Evolutionary conservation across 2,797 vertebrate species (phyloP), one percentile per base, ranked within the genome.

Genomic region (Uromys caudimaculatus): DNA sequence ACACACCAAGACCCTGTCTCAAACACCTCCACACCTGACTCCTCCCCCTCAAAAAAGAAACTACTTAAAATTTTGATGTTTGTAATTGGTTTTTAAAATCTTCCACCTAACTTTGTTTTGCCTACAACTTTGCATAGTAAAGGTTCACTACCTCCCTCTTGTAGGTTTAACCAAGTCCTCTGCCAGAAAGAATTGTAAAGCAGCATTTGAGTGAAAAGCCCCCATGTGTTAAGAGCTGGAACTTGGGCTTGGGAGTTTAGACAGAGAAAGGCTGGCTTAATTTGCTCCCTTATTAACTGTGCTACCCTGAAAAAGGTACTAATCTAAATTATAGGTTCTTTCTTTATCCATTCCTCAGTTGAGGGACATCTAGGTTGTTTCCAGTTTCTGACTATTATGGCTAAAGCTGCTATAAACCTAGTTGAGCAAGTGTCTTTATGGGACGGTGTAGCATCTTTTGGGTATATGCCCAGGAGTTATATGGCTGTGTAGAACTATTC

Each of bases 181-280:
- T 89, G 23, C 84, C 47, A 52, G 13, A 64, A 69, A 89, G 94
- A 84, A 89, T 84, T 96, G 73, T 44, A 75, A 95, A 89, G 78
- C 11, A 24, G 29, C 21, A 3, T 81, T 29, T 94, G n/a, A 21
- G 32, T 71, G 58, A 94, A 89, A 82, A 69, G n/a, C 23, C 47
- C n/a, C 62, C 21, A 6, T 93, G 50, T 89, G 82, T 64, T 17
- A 62, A 44, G 58, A 84, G 9, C 27, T 62, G 12, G 82, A 47
- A 84, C 17, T 11, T 84, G 41, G 82, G 9, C 56, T 62, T 35
- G 73, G 91, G 86, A 62, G 50, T 52, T 71, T 87, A 87, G 54
- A 47, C 56, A 41, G 38, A 82, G 6, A 27, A 84, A 83, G 29
- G 56, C 58, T 7, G 58, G 32, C 50, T 88, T 77, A 73, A 44